phyloP scores from a whole-genome alignment of 2,888 invertebrate genomes.

The Odontocerum albicorne region DNA sequence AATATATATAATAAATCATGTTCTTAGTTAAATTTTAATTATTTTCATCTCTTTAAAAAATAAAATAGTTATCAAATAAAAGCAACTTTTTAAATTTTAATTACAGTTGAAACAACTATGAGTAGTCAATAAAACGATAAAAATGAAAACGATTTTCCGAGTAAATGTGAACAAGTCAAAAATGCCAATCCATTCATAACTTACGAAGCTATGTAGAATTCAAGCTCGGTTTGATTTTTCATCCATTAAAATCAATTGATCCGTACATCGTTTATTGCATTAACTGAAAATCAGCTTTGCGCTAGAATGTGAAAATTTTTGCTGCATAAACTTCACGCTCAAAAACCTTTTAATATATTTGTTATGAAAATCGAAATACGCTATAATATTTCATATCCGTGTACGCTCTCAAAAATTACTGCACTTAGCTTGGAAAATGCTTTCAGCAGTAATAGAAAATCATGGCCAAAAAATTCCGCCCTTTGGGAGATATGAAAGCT shows the following conservation, averaged over 20 bases:
- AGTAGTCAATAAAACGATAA: no score
- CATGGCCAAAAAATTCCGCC: slow-evolving; percentile 7
- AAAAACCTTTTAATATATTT: slow-evolving; percentile 5
- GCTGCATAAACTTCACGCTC: slow-evolving; percentile 1
- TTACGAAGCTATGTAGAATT: not conserved
- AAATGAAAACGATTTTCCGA: no score
- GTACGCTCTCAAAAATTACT: slow-evolving; percentile 16
- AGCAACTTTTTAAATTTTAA: no score
- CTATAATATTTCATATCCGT: slow-evolving; percentile 5
- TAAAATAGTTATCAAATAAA: no score
- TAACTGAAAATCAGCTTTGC: not conserved
- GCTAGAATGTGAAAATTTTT: not conserved
- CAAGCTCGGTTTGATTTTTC: not conserved
- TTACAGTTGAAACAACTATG: no score
- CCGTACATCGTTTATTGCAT: not conserved
- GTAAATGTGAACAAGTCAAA: no score
- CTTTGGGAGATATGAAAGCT: no score
- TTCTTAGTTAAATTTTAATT: no score
- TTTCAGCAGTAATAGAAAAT: slow-evolving; percentile 13
- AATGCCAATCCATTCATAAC: no score
- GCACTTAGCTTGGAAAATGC: slow-evolving; percentile 18
- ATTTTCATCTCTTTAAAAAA: no score
- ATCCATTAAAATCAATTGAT: not conserved
- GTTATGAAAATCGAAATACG: slow-evolving; percentile 3
- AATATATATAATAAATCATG: no score